phyloP scores from a whole-genome alignment of 2,797 vertebrate species.

The Sebastes kiyomatsui region DNA sequence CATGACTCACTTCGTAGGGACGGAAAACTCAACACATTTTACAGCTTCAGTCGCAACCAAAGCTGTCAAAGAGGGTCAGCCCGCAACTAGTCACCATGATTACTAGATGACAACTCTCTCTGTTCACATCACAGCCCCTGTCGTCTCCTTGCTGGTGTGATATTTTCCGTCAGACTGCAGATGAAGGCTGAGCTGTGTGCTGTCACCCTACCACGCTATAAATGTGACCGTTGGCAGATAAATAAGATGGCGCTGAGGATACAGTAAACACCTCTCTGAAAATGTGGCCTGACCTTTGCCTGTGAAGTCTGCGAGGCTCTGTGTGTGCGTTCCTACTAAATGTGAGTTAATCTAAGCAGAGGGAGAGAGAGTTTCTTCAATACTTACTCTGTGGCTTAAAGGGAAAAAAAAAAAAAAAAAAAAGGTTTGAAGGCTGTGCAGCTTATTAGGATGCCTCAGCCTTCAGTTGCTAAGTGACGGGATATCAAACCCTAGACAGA shows the following conservation, averaged over 20 bases:
- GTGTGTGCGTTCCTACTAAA: neutral
- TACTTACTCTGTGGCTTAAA: conserved; percentile 8
- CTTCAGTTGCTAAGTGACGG: conserved; percentile 53
- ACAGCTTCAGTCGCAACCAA: neutral
- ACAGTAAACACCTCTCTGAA: conserved; percentile 26
- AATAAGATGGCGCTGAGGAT: neutral
- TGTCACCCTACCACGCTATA: neutral
- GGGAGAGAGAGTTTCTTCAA: conserved; percentile 5
- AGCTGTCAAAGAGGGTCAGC: conserved; percentile 15
- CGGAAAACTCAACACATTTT: neutral
- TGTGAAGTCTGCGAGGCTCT: conserved; percentile 16
- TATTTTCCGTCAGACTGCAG: conserved; percentile 24
- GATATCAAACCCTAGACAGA: conserved; percentile 9
- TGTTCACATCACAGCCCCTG: neutral
- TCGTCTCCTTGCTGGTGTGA: conserved; percentile 8
- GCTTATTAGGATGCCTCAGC: conserved; percentile 24
- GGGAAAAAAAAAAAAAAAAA: conserved; percentile 12
- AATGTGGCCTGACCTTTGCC: conserved; percentile 29
- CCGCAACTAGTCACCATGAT: neutral
- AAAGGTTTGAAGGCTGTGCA: conserved; percentile 17
- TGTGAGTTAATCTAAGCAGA: conserved; percentile 11
- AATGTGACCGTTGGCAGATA: conserved; percentile 11
- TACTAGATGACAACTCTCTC: conserved; percentile 9
- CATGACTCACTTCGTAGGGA: neutral
- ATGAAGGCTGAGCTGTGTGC: neutral